Conservation (phyloP, 2,113 vertebrate genomes). For the Suncus etruscus region DNA sequence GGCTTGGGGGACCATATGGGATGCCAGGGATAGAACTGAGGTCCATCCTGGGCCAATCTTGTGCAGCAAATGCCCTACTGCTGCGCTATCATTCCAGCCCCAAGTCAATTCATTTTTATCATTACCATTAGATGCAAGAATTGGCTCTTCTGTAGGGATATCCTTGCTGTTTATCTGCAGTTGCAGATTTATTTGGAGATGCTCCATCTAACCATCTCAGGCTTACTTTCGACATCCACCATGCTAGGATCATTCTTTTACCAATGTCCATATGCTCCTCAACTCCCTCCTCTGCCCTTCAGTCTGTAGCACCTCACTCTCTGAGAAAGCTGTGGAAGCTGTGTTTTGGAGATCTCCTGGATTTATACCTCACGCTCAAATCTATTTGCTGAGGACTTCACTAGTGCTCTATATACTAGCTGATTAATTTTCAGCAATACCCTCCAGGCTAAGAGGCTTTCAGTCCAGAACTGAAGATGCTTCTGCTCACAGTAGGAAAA, state of each 20-base stretch:
- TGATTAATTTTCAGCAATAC: background rate
- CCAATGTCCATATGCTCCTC: background rate
- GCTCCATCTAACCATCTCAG: background rate
- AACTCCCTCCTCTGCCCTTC: background rate
- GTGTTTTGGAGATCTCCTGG: background rate
- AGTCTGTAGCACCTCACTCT: background rate
- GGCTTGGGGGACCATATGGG: too few species aligned
- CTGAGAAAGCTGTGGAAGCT: too few species aligned
- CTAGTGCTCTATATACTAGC: background rate
- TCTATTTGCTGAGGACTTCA: background rate
- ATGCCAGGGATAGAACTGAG: too few species aligned
- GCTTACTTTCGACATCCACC: background rate
- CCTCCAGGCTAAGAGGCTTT: too few species aligned
- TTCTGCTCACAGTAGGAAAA: background rate
- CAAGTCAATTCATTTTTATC: background rate
- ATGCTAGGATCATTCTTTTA: background rate
- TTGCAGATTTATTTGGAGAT: background rate
- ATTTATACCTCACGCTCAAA: too few species aligned
- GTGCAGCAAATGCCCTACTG: too few species aligned
- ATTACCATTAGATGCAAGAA: background rate
- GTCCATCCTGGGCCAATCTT: too few species aligned
- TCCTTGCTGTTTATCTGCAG: accelerated
- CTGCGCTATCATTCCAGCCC: too few species aligned
- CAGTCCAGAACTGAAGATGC: background rate
- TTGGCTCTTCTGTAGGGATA: background rate